Evolutionary conservation across 2,113 vertebrate genomes (phyloP).

Genomic region (Prionailurus viverrinus): DNA sequence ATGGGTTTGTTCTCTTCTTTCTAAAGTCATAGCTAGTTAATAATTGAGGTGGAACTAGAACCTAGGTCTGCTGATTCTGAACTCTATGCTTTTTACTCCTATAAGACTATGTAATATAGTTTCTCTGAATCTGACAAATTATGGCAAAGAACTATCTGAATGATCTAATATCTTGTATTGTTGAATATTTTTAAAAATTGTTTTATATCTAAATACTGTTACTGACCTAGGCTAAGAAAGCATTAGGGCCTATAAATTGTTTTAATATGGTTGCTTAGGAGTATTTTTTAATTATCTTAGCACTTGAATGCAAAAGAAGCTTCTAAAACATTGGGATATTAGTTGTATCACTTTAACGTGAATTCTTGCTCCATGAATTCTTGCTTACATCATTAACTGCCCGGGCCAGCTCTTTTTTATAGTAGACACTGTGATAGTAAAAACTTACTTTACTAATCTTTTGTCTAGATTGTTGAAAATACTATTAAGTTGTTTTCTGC

Average conservation of each 20-base stretch:
- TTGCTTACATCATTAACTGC: slow-evolving; percentile 35
- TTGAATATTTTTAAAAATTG: slow-evolving; percentile 40
- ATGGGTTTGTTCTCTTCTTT: background rate
- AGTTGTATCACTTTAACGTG: background rate
- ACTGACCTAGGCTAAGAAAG: background rate
- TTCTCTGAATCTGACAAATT: slow-evolving; percentile 35
- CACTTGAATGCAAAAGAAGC: background rate
- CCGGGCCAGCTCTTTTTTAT: slow-evolving; percentile 13
- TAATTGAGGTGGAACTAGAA: background rate
- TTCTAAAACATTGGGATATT: slow-evolving; percentile 45
- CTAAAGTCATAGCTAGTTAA: background rate
- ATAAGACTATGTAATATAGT: background rate
- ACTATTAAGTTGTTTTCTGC: background rate
- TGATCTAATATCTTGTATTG: slow-evolving; percentile 10
- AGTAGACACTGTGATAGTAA: background rate
- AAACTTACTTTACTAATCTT: slow-evolving; percentile 46
- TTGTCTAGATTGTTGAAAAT: slow-evolving; percentile 53
- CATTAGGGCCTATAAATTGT: background rate
- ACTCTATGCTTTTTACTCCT: background rate
- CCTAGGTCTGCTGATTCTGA: background rate
- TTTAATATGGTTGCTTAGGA: background rate
- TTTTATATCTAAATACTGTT: slow-evolving; percentile 5
- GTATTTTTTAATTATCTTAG: slow-evolving; percentile 43
- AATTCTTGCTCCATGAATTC: slow-evolving; percentile 1
- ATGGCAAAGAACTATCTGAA: background rate